Evolutionary conservation across 2,113 vertebrate genomes (phyloP).

Genomic region (Phocoena phocoena): DNA sequence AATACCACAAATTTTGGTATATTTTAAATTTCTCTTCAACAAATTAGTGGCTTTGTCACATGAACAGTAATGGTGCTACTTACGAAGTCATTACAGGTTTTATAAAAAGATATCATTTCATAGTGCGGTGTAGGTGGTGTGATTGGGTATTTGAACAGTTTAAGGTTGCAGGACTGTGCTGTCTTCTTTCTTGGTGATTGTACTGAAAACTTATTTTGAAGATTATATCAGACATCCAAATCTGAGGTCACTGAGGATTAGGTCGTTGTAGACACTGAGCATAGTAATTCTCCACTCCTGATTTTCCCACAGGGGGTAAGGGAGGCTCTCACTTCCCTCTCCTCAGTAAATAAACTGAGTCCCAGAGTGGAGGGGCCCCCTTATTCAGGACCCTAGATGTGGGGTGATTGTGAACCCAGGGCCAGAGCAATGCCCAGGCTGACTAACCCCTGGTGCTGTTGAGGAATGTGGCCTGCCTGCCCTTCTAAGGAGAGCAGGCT

Average conservation of each 20-base stretch:
- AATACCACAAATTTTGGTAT: background rate
- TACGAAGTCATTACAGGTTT: background rate
- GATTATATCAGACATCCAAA: background rate
- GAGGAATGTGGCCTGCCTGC: background rate
- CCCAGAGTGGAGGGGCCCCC: background rate
- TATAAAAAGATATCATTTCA: background rate
- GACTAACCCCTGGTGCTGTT: background rate
- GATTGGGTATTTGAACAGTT: background rate
- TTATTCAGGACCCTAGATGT: background rate
- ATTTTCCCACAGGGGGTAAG: accelerated
- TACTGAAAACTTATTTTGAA: background rate
- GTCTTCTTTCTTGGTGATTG: background rate
- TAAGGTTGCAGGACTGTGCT: background rate
- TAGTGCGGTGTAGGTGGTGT: background rate
- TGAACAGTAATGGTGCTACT: background rate
- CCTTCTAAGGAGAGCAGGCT: background rate
- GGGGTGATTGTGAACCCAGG: background rate
- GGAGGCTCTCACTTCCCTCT: background rate
- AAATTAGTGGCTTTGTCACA: background rate
- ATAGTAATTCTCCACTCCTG: background rate
- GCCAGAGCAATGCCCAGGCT: background rate
- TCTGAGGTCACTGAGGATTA: background rate
- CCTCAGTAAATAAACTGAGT: background rate
- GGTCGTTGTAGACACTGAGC: background rate
- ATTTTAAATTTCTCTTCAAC: background rate